Evolutionary conservation across 2,113 vertebrate species (phyloP).

Genomic region (Dunckerocampus dactyliophorus): DNA sequence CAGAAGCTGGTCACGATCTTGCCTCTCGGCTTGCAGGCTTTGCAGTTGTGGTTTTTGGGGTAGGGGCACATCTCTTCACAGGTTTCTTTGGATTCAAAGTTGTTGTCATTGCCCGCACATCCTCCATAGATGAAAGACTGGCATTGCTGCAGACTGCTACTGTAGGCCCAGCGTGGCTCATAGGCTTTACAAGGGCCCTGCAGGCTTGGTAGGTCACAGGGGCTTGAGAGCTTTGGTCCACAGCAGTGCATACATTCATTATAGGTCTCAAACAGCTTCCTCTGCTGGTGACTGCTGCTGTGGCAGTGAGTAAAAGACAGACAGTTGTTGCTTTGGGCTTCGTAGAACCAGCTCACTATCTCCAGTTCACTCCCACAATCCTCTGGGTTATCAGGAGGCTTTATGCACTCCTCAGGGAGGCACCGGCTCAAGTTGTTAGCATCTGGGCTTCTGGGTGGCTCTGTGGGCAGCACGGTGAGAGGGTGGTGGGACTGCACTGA

Average conservation of each 20-base stretch:
- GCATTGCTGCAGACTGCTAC: constrained; percentile 78
- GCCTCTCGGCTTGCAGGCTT: constrained; percentile 83
- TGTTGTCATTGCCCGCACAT: constrained; percentile 93
- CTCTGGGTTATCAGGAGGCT: constrained; percentile 75
- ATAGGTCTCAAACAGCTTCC: constrained; percentile 82
- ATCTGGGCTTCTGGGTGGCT: constrained; percentile 52
- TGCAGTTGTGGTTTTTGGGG: constrained; percentile 83
- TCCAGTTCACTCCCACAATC: constrained; percentile 80
- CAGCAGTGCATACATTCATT: constrained; percentile 88
- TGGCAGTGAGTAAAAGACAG: constrained; percentile 82
- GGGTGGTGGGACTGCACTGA: constrained; percentile 79
- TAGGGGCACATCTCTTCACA: constrained; percentile 92
- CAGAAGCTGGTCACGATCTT: constrained; percentile 97
- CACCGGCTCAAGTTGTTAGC: constrained; percentile 76
- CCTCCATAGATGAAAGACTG: constrained; percentile 93
- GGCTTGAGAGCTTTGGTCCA: constrained; percentile 78
- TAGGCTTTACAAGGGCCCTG: constrained; percentile 95
- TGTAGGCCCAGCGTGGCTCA: constrained; percentile 90
- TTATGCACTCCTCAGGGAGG: constrained; percentile 79
- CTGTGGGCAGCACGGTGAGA: constrained; percentile 77
- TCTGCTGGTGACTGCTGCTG: constrained; percentile 45
- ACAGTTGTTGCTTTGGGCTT: constrained; percentile 89
- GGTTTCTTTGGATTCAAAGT: constrained; percentile 89
- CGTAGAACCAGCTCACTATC: constrained; percentile 87
- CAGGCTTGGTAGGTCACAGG: constrained; percentile 82